phyloP scores from a whole-genome alignment of 2,888 invertebrate species.

The Drosophila quinaria region DNA sequence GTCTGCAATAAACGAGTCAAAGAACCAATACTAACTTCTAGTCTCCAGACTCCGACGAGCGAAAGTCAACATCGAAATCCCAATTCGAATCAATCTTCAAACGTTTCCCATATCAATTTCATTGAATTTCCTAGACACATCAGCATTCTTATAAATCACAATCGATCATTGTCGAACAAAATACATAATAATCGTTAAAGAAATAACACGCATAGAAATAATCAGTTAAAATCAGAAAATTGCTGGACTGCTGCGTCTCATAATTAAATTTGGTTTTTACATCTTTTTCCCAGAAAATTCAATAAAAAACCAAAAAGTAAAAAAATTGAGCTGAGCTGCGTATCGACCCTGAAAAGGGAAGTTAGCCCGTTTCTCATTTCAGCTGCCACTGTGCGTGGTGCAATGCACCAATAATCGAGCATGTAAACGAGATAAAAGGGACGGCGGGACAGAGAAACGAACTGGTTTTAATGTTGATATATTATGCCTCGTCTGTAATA shows the following conservation, averaged over 20 bases:
- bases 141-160: constrained; percentile 71
- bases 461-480: constrained; percentile 74
- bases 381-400: constrained; percentile 66
- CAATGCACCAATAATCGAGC: constrained; percentile 65
- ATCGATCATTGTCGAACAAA: constrained; percentile 79
- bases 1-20: constrained; percentile 53
- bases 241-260: constrained; percentile 18
- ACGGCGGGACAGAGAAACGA: constrained; percentile 22
- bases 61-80: constrained; percentile 46
- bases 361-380: constrained; percentile 30
- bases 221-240: constrained; percentile 35
- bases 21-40: constrained; percentile 20
- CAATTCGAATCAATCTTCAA: constrained; percentile 73
- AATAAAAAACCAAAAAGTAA: constrained; percentile 24
- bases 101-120: constrained; percentile 70
- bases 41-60: constrained; percentile 5
- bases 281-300: constrained; percentile 60
- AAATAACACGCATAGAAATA: constrained; percentile 32
- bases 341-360: constrained; percentile 30
- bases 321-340: constrained; percentile 14
- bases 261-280: constrained; percentile 68
- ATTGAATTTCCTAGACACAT: constrained; percentile 39
- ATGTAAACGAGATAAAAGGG: constrained; percentile 30
- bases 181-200: constrained; percentile 49
- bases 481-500: constrained; percentile 63